These are phyloP conservation scores for Lycaena phlaeas DNA, from an alignment of 2,888 invertebrate species.

Conservation along the genomic window DNA sequence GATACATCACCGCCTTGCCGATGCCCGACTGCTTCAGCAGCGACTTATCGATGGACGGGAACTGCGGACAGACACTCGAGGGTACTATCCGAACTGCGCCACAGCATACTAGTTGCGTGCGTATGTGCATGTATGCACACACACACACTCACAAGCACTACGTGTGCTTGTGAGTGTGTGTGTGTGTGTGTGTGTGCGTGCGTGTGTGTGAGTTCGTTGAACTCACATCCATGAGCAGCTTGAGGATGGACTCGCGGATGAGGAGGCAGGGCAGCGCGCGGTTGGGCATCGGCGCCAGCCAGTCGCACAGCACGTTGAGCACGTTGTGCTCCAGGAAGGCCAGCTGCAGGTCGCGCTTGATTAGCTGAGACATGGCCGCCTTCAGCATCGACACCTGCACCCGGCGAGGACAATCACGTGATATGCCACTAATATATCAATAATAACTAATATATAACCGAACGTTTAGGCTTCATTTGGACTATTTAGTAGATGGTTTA, in stretches of 20 bases:
- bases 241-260: constrained; percentile 90
- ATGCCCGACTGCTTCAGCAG: constrained; percentile 96
- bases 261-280: constrained; percentile 95
- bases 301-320: constrained; percentile 91
- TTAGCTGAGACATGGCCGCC: constrained; percentile 90
- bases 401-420: too few species aligned
- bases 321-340: constrained; percentile 98
- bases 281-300: constrained; percentile 98
- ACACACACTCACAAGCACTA: too few species aligned
- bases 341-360: constrained; percentile 94
- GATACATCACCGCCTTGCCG: constrained; percentile 99
- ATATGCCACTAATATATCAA: too few species aligned
- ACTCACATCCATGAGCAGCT: constrained; percentile 82
- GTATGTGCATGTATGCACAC: background rate
- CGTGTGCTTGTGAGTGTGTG: too few species aligned
- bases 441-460: too few species aligned
- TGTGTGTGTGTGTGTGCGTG: too few species aligned
- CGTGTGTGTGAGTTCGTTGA: background rate
- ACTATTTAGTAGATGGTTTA: too few species aligned
- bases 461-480: too few species aligned
- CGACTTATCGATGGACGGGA: constrained; percentile 90
- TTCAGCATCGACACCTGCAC: constrained; percentile 85
- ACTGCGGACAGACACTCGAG: constrained; percentile 75
- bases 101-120: too few species aligned
- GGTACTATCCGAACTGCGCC: too few species aligned